phyloP scores from a whole-genome alignment of 2,113 vertebrate genomes.

The Takifugu flavidus region DNA sequence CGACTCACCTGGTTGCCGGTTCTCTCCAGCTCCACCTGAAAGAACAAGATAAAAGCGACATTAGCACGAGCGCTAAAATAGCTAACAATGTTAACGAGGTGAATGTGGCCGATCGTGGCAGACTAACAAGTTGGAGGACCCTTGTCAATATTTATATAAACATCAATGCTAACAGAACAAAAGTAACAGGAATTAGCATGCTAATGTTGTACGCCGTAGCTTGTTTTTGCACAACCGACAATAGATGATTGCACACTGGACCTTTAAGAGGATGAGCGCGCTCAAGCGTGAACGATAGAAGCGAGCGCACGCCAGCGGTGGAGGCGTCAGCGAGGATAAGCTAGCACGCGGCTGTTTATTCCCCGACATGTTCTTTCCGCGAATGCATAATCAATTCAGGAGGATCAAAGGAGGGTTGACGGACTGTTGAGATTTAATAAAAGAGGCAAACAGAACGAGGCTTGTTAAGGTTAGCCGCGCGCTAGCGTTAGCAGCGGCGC shows the following conservation, averaged over 20 bases:
- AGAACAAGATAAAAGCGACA: neutral
- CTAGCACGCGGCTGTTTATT: conserved; percentile 32
- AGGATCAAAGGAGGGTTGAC: conserved; percentile 48
- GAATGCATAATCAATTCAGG: conserved; percentile 46
- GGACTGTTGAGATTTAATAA: conserved; percentile 38
- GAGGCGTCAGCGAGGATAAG: conserved; percentile 27
- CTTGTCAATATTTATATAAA: too few relatives aligned
- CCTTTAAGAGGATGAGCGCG: too few relatives aligned
- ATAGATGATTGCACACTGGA: neutral
- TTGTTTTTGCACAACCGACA: neutral
- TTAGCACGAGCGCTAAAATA: neutral
- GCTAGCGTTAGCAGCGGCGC: conserved; percentile 25
- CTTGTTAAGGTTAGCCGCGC: conserved; percentile 25
- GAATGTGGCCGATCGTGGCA: too few relatives aligned
- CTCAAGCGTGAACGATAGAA: too few relatives aligned
- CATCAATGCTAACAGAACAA: too few relatives aligned
- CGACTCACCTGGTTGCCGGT: conserved; percentile 42
- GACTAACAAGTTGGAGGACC: too few relatives aligned
- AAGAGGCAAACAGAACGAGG: conserved; percentile 1
- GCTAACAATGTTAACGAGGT: too few relatives aligned
- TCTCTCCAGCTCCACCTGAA: conserved; percentile 5
- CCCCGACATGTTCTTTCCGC: conserved; percentile 29
- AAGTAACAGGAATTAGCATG: too few relatives aligned
- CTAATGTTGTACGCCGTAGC: too few relatives aligned
- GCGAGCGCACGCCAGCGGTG: neutral